Percentiles rank a stretch among this genome's conserved stretches.
Evolutionary conservation across 2,113 vertebrate species (phyloP).

Genomic region (Toxotes chatareus): DNA sequence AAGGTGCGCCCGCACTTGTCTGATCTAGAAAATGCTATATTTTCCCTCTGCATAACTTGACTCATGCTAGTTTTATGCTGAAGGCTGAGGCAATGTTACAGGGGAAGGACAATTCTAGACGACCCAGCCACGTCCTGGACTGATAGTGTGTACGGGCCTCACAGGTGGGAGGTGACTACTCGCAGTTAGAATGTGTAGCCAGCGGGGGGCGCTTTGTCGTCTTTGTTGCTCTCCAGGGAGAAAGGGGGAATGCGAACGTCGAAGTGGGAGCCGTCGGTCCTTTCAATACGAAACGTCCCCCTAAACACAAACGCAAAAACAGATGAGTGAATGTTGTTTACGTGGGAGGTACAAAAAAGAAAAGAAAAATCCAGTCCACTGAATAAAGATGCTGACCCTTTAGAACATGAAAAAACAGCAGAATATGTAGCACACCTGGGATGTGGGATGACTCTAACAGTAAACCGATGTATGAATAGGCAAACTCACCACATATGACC

Average conservation of each 20-base stretch:
- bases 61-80: constrained; percentile 13
- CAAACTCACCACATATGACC: constrained; percentile 96
- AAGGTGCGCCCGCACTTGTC: constrained; percentile 20
- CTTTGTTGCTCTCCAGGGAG: constrained; percentile 99
- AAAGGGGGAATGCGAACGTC: constrained; percentile 98
- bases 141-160: background rate
- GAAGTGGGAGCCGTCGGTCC: constrained; percentile 95
- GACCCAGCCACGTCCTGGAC: constrained; percentile 6
- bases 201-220: constrained; percentile 96
- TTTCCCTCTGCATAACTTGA: constrained; percentile 31
- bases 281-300: constrained; percentile 98
- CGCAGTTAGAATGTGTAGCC: constrained; percentile 89
- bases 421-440: background rate
- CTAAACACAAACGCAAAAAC: constrained; percentile 71
- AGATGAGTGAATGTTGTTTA: background rate
- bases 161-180: background rate
- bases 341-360: no score
- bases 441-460: background rate
- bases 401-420: background rate
- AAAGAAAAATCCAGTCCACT: background rate
- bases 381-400: background rate
- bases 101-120: constrained; percentile 25
- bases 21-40: constrained; percentile 22
- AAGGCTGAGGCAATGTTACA: constrained; percentile 39
- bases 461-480: background rate